Evolutionary conservation across 2,113 vertebrate genomes (phyloP), one percentile per base, ranked within the genome.

Genomic region (Aphyosemion australe): DNA sequence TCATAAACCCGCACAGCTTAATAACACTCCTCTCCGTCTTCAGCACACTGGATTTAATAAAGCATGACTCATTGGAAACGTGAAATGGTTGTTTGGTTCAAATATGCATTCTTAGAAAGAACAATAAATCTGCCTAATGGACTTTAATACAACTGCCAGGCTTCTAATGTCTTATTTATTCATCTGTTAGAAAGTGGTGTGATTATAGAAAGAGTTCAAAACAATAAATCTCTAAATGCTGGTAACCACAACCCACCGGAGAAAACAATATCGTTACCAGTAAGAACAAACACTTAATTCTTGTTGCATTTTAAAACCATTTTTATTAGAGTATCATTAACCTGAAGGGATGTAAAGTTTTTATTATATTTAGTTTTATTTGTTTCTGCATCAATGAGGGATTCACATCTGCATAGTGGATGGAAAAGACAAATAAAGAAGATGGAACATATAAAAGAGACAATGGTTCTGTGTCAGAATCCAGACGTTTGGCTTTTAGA

Each of bases 51-150:
- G 69, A 82, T 83, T 86, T 71, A 86, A 88, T 84, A 55, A 58
- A 76, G 84, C 65, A 51, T 84, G 87, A 84, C 75, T 88, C 70
- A 83, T 63, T 85, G 74, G 55, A 87, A 87, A 80, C 69, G 55
- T 61, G 69, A 80, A 84, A 86, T 86, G 79, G 59, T 80, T 84
- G 74, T 80, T 88, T 81, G 75, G 63, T 73, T 82, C 72, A 83
- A 83, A 86, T 79, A 81, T 65, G 57, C 64, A 64, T 85, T 80
- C 75, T 83, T 21, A 73, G 31, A 55, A 43, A 57, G 66, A 76
- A 85, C 75, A 80, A 84, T 82, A 83, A 80, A 84, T 84, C 69
- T 70, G 42, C 32, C 43, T 78, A 79, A 87, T 87, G 71, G 65
- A 69, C 51, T 73, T 79, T 59, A 76, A 74, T 80, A 54, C 62